Evolutionary conservation across 2,113 vertebrate species (phyloP), one percentile per base, ranked within the genome.

Genomic region (Vulpes vulpes): DNA sequence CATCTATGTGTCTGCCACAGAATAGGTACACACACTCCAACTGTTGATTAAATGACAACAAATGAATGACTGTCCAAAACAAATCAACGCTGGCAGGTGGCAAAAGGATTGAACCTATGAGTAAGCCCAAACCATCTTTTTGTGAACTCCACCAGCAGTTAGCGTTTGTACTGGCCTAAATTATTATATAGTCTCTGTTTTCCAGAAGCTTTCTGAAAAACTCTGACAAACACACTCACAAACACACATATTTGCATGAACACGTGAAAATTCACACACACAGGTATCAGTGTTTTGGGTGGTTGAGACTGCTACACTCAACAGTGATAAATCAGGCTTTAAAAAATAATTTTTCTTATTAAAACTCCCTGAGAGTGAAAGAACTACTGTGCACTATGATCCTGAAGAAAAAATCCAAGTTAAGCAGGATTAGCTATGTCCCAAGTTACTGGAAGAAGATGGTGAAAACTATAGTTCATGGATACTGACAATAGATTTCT

Each of bases 111-210:
- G 49, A 60, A 73, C 57, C 64, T 25, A 35, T 9, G n/a, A 53
- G 27, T 38, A 86, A 73, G 74, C 84, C 60, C 8, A 90, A 25
- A 74, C 1, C n/a, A 89, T 25, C 35, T 82, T 67, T 88, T 69
- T 78, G 74, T 95, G 67, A 96, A 74, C 84, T 90, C 19, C 62
- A 55, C 4, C 82, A 91, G 23, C 43, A 67, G 65, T 53, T n/a
- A 82, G 2, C 11, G 57, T 82, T 81, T 69, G 49, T 16, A 32
- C 10, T 89, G 62, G 38, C 60, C 60, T 22, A 38, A 57, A n/a
- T 79, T 71, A 19, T 51, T 78, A 3, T 15, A 53, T 80, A 49
- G 64, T 25, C 43, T 59, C 86, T 96, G 57, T 80, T 32, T 92
- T 84, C 43, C 14, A 91, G 74, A 94, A 89, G 19, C 9, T 53